These are phyloP conservation scores for Eulacestoma nigropectus DNA, from an alignment of 2,113 vertebrate genomes.

Conservation along the genomic window DNA sequence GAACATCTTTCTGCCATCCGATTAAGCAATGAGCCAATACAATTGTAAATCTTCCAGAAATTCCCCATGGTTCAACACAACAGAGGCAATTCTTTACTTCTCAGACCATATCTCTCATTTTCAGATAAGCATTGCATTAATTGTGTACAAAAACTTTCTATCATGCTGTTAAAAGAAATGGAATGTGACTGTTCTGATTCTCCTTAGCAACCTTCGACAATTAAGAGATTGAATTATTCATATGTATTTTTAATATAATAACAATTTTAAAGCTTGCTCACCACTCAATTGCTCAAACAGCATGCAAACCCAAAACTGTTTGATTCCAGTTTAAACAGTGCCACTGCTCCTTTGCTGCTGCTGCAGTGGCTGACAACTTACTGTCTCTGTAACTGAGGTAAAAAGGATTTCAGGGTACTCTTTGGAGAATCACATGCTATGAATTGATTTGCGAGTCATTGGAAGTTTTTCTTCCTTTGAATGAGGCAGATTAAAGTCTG, in stretches of 20 bases:
- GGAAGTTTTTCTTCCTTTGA: not conserved
- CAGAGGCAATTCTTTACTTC: slow-evolving; percentile 72
- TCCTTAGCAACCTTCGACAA: slow-evolving; percentile 66
- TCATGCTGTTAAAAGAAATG: slow-evolving; percentile 71
- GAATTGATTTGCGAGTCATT: not conserved
- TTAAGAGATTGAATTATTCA: slow-evolving; percentile 51
- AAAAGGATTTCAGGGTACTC: not conserved
- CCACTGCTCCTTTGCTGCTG: not conserved
- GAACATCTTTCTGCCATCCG: slow-evolving; percentile 73
- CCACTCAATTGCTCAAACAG: not conserved
- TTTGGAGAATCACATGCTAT: not conserved
- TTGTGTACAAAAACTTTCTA: slow-evolving; percentile 77
- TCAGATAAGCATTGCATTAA: slow-evolving; percentile 71
- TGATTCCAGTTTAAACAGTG: not conserved
- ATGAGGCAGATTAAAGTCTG: not conserved
- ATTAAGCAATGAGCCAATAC: slow-evolving; percentile 78
- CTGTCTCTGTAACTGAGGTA: not conserved
- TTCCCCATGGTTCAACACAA: slow-evolving; percentile 67
- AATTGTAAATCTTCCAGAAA: slow-evolving; percentile 72
- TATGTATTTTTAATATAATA: not conserved
- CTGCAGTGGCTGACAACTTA: not conserved
- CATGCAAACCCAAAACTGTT: not conserved
- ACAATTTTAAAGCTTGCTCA: not conserved
- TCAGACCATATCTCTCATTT: slow-evolving; percentile 66
- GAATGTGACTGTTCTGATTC: slow-evolving; percentile 71